Percentiles rank a stretch among this genome's conserved stretches.
Conservation (phyloP, 2,113 vertebrate species). For the Fulmarus glacialis region DNA sequence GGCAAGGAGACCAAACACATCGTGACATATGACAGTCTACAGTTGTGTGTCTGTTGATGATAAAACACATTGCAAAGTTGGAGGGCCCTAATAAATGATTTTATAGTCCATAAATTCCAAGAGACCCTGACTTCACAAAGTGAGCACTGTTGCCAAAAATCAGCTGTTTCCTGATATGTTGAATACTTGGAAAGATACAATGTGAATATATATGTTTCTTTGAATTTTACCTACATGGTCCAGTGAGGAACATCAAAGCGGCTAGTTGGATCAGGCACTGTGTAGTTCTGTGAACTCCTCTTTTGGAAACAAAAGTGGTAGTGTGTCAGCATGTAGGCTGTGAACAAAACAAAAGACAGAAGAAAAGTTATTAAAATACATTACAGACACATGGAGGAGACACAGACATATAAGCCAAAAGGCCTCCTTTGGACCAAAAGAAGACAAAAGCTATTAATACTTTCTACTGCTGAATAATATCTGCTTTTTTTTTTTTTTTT, state of each 20-base stretch:
- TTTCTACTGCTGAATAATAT: not conserved
- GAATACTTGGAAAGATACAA: not conserved
- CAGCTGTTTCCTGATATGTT: not conserved
- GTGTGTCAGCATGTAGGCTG: conserved; percentile 44
- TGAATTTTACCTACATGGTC: conserved; percentile 56
- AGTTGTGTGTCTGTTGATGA: not conserved
- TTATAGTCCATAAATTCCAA: not conserved
- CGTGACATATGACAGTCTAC: not conserved
- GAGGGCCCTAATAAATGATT: not conserved
- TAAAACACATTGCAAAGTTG: not conserved
- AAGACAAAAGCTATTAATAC: not conserved
- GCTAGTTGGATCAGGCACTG: not conserved
- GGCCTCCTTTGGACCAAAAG: not conserved
- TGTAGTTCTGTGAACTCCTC: not conserved
- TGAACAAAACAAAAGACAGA: not conserved
- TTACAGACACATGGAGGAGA: not conserved
- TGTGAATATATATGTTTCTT: not conserved
- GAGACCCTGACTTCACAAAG: not conserved
- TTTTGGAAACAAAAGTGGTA: conserved; percentile 40
- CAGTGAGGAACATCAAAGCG: conserved; percentile 49
- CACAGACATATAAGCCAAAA: not conserved
- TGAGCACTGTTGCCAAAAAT: not conserved
- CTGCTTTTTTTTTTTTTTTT: fast-evolving
- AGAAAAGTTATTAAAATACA: not conserved
- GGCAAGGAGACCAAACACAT: not conserved